Evolutionary conservation across 2,113 vertebrate species (phyloP).

Genomic region (Setophaga kirtlandii): DNA sequence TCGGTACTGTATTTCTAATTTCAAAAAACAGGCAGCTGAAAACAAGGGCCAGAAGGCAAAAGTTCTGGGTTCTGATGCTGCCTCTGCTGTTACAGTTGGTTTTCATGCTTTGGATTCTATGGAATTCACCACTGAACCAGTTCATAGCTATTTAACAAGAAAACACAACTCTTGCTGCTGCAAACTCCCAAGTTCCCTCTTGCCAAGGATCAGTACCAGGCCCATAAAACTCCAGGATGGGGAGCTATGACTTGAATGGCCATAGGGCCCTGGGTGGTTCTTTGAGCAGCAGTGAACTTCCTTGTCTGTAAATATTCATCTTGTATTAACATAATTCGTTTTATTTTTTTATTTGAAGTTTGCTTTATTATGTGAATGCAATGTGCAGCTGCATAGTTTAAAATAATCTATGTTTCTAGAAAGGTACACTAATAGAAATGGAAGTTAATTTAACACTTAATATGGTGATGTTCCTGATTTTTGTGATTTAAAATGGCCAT

Average conservation of each 20-base stretch:
- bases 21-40: background rate
- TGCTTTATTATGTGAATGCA: background rate
- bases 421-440: background rate
- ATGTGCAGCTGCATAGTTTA: background rate
- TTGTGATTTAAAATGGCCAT: slow-evolving; percentile 34
- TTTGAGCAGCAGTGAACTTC: background rate
- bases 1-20: background rate
- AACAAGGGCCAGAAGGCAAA: background rate
- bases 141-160: slow-evolving; percentile 18
- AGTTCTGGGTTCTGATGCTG: background rate
- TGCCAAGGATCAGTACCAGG: background rate
- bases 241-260: background rate
- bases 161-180: background rate
- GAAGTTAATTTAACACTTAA: slow-evolving; percentile 49
- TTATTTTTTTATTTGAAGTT: slow-evolving; percentile 28
- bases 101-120: background rate
- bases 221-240: background rate
- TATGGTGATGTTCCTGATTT: slow-evolving; percentile 28
- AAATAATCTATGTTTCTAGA: background rate
- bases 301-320: background rate
- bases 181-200: background rate
- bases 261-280: background rate
- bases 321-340: slow-evolving; percentile 31
- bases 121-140: background rate
- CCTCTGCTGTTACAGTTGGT: background rate